A percentile compares a stretch with the other conserved stretches of the same genome.
These are phyloP conservation scores for Aquatica leii DNA, from an alignment of 2,888 invertebrate species.

Conservation along the genomic window DNA sequence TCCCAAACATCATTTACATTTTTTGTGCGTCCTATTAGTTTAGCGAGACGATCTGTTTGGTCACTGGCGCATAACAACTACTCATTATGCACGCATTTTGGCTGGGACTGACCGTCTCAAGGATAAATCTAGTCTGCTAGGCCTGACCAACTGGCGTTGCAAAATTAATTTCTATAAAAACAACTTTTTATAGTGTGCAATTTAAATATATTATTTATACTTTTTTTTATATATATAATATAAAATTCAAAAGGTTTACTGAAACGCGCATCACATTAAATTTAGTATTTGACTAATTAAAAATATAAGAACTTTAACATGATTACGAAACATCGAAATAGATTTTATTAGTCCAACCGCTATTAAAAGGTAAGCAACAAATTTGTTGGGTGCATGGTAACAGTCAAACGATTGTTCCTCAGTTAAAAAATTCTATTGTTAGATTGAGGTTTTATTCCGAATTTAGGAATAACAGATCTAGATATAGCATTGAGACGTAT, in stretches of 20 bases:
- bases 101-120: slow-evolving; percentile 59
- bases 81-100: slow-evolving; percentile 58
- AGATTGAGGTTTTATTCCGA: background rate
- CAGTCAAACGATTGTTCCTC: no score
- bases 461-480: background rate
- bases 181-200: slow-evolving; percentile 18
- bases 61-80: slow-evolving; percentile 59
- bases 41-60: slow-evolving; percentile 51
- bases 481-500: background rate
- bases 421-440: background rate
- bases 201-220: background rate
- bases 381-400: slow-evolving; percentile 20
- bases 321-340: slow-evolving; percentile 1
- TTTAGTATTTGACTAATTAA: no score
- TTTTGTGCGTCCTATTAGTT: slow-evolving; percentile 52
- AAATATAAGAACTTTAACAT: no score
- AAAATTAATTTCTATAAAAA: slow-evolving; percentile 30
- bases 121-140: slow-evolving; percentile 56
- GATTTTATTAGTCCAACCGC: background rate
- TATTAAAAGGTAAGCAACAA: slow-evolving; percentile 10
- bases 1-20: slow-evolving; percentile 53
- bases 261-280: no score
- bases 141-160: slow-evolving; percentile 30
- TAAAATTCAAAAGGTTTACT: background rate
- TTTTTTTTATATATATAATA: background rate